Conservation (phyloP, 1,140 invertebrate species). For the Oscheius sp. region DNA sequence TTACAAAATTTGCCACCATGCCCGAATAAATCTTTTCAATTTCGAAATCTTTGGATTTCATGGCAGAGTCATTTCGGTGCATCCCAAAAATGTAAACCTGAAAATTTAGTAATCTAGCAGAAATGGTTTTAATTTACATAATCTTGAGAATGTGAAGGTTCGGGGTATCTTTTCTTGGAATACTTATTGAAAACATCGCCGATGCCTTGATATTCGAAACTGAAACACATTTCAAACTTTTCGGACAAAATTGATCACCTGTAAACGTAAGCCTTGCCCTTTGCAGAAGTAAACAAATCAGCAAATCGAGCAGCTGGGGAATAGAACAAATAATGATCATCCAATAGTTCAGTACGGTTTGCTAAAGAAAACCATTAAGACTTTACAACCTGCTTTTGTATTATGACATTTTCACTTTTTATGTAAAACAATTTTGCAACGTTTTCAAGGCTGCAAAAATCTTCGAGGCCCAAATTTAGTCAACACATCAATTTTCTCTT, state of each 20-base stretch:
- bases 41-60: background rate
- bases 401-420: background rate
- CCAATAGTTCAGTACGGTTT: background rate
- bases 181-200: background rate
- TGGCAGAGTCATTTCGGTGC: background rate
- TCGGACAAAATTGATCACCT: background rate
- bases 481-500: too few relatives aligned
- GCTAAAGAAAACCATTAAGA: background rate
- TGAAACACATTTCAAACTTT: background rate
- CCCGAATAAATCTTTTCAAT: background rate
- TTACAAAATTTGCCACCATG: background rate
- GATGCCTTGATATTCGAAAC: background rate
- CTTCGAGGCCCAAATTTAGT: too few relatives aligned
- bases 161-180: background rate
- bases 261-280: background rate
- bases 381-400: background rate
- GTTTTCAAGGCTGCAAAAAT: background rate
- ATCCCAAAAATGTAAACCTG: background rate
- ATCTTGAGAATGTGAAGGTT: background rate
- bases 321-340: background rate
- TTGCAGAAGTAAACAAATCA: background rate
- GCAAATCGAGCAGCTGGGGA: background rate
- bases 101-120: background rate
- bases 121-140: background rate
- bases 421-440: background rate